These are phyloP conservation scores for Lithosia quadra DNA, from an alignment of 2,888 invertebrate species.

Conservation along the genomic window DNA sequence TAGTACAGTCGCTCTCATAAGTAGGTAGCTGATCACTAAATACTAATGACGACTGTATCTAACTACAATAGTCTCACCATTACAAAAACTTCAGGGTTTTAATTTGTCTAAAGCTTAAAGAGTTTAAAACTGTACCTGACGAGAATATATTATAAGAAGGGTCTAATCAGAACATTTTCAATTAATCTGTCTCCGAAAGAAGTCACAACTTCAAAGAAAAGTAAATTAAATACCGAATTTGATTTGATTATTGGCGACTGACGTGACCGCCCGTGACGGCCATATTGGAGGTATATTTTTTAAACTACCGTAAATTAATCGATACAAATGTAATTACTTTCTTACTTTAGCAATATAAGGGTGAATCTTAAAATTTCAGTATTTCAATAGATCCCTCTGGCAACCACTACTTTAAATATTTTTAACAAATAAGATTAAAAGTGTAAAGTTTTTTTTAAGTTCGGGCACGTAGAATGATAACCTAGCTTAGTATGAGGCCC, in stretches of 20 bases:
- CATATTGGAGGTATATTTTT: background rate
- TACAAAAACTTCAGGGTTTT: background rate
- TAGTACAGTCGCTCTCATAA: too few relatives aligned
- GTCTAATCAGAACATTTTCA: conserved; percentile 35
- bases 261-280: conserved; percentile 17
- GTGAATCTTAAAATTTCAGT: background rate
- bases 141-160: conserved; percentile 30
- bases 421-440: too few relatives aligned
- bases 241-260: conserved; percentile 36
- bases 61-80: too few relatives aligned
- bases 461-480: background rate
- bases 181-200: conserved; percentile 49
- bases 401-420: too few relatives aligned
- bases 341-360: background rate
- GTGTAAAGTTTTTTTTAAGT: background rate
- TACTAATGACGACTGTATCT: too few relatives aligned
- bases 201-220: conserved; percentile 41
- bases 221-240: conserved; percentile 38
- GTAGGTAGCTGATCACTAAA: too few relatives aligned
- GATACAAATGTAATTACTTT: background rate
- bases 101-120: background rate
- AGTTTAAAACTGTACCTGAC: conserved; percentile 16
- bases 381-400: too few relatives aligned
- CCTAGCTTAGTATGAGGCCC: too few relatives aligned
- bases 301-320: background rate